phyloP scores from a whole-genome alignment of 2,113 vertebrate genomes.

The Falco punctatus region DNA sequence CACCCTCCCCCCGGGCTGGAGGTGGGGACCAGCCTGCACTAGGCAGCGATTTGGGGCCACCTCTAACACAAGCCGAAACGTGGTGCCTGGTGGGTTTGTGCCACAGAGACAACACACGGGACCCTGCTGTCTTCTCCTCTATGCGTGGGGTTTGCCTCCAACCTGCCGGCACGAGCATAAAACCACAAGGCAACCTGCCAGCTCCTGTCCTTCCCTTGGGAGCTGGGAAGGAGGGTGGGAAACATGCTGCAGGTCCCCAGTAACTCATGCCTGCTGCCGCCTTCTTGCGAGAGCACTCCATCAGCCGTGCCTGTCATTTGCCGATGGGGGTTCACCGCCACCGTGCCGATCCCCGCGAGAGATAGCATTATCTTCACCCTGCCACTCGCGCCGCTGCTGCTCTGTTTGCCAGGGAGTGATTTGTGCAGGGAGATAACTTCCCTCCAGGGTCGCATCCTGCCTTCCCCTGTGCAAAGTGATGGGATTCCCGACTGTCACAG shows the following conservation, averaged over 20 bases:
- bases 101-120: not conserved
- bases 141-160: not conserved
- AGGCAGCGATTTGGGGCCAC: not conserved
- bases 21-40: not conserved
- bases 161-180: accelerated
- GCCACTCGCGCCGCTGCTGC: accelerated
- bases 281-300: not conserved
- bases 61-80: not conserved
- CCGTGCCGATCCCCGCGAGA: accelerated
- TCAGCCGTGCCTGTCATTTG: not conserved
- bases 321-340: accelerated
- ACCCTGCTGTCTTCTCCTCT: not conserved
- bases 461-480: not conserved
- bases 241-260: not conserved
- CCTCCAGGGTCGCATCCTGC: not conserved
- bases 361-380: not conserved
- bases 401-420: accelerated
- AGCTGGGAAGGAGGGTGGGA: not conserved
- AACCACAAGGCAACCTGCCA: not conserved
- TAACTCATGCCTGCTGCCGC: accelerated
- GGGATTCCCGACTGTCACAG: accelerated
- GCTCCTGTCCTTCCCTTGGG: not conserved
- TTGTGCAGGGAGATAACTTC: not conserved
- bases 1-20: not conserved
- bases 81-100: not conserved